phyloP scores from a whole-genome alignment of 2,113 vertebrate species.

The Myrmophylax atrothorax region DNA sequence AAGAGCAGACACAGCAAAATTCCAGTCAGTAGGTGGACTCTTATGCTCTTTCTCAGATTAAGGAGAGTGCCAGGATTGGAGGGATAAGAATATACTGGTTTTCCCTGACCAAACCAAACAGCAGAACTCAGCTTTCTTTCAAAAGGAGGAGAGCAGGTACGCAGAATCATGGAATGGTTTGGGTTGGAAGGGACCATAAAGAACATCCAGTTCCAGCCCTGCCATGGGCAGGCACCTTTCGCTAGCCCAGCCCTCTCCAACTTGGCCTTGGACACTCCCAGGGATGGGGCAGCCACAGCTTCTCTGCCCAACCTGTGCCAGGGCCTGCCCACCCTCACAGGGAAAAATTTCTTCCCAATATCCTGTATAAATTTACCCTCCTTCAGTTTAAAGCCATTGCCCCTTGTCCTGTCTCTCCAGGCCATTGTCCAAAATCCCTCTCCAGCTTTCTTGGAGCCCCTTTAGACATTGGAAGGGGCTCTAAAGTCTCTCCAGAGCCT shows the following conservation, averaged over 20 bases:
- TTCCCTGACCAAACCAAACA: background rate
- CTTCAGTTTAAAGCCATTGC: background rate
- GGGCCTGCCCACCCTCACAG: accelerated
- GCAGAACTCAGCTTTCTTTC: background rate
- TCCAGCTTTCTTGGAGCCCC: background rate
- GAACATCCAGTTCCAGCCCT: background rate
- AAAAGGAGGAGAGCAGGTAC: background rate
- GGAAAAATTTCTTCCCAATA: background rate
- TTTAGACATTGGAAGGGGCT: background rate
- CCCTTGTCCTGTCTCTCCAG: background rate
- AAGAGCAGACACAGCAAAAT: background rate
- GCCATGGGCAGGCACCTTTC: background rate
- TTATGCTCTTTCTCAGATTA: background rate
- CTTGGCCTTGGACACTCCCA: background rate
- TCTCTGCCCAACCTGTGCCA: accelerated
- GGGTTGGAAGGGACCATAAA: background rate
- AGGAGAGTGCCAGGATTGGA: background rate
- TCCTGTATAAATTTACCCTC: background rate
- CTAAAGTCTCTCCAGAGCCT: background rate
- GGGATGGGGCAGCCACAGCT: background rate
- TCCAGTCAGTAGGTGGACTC: background rate
- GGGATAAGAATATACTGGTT: background rate
- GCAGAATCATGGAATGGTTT: background rate
- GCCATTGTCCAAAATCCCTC: background rate
- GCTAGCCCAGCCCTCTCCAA: accelerated